A percentile compares a stretch with the other conserved stretches of the same genome.
Conservation (phyloP, 2,888 invertebrate genomes). For the Andrena minutula region DNA sequence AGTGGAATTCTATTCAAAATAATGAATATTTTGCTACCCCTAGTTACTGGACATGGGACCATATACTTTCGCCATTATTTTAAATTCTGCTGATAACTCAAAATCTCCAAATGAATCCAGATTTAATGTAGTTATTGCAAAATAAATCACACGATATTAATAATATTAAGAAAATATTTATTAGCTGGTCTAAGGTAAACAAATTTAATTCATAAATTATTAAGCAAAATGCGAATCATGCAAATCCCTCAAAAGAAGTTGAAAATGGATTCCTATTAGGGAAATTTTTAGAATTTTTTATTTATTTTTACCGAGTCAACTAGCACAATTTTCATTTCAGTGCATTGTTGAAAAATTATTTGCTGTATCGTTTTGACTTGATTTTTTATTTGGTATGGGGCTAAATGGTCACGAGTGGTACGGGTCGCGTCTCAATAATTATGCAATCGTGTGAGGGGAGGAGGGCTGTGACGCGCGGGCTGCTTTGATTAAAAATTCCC, state of each 20-base stretch:
- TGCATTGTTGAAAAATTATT: no score
- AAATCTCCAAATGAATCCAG: not conserved
- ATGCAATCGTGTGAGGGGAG: constrained; percentile 24
- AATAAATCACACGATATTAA: no score
- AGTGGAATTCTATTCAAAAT: not conserved
- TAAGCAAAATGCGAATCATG: no score
- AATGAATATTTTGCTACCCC: not conserved
- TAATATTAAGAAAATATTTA: no score
- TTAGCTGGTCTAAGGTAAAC: no score
- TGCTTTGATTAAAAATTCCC: constrained; percentile 36
- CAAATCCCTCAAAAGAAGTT: no score
- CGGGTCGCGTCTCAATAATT: constrained; percentile 35
- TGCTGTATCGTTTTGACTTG: not conserved
- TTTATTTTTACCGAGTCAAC: no score
- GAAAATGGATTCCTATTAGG: no score
- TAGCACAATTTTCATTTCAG: no score
- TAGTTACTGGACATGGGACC: not conserved
- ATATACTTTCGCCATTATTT: not conserved
- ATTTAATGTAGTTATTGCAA: no score
- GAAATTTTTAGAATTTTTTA: no score
- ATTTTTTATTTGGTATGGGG: not conserved
- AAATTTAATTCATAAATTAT: no score
- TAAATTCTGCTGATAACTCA: not conserved
- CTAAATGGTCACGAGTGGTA: not conserved
- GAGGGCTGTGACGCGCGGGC: not conserved